These are phyloP conservation scores for Zalophus californianus DNA, from an alignment of 2,797 vertebrate species.

Conservation along the genomic window DNA sequence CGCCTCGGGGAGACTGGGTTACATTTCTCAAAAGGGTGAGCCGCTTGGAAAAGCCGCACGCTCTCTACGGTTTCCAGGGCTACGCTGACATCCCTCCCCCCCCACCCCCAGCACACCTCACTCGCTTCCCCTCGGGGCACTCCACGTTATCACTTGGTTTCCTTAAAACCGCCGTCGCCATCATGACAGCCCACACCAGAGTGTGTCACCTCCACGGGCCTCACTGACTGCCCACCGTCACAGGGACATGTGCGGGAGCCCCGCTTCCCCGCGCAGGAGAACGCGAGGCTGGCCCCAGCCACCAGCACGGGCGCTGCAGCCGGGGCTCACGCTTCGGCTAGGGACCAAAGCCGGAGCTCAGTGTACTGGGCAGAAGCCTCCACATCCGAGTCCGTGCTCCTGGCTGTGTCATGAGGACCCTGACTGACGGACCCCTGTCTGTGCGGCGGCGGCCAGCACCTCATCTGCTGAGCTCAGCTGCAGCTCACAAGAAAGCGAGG, in stretches of 20 bases:
- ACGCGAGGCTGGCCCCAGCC: not conserved
- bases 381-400: not conserved
- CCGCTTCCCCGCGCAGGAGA: fast-evolving
- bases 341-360: not conserved
- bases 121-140: not conserved
- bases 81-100: not conserved
- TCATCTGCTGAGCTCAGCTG: not conserved
- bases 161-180: not conserved
- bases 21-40: not conserved
- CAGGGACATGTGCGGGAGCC: fast-evolving
- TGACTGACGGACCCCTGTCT: not conserved
- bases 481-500: not conserved
- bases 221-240: fast-evolving
- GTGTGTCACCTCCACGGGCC: not conserved
- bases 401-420: not conserved
- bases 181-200: fast-evolving
- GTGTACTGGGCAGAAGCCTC: not conserved
- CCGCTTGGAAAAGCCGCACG: not conserved
- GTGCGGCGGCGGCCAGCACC: not conserved
- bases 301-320: not conserved
- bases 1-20: not conserved
- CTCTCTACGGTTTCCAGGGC: not conserved
- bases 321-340: not conserved
- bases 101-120: fast-evolving
- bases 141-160: not conserved